phyloP scores from a whole-genome alignment of 1,140 invertebrate genomes.

The Trichonephila clavata region DNA sequence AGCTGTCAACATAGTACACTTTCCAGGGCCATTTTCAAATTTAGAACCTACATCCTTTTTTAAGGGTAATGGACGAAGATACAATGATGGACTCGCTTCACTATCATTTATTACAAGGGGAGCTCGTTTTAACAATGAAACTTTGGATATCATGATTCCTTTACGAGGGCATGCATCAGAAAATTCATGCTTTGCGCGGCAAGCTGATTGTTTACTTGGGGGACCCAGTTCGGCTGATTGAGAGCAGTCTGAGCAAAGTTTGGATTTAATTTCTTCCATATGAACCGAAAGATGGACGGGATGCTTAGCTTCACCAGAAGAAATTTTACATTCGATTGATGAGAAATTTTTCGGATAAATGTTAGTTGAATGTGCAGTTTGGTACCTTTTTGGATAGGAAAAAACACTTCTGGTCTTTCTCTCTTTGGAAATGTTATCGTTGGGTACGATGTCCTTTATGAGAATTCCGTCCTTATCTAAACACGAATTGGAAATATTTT shows the following conservation, averaged over 20 bases:
- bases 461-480: neutral
- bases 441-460: neutral
- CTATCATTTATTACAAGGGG: neutral
- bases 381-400: neutral
- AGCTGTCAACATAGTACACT: slow-evolving; percentile 65
- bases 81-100: slow-evolving; percentile 1
- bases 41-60: neutral
- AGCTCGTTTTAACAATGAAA: slow-evolving; percentile 33
- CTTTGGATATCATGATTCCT: neutral
- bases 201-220: slow-evolving; percentile 52
- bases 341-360: neutral
- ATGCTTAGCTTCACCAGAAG: neutral
- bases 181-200: neutral
- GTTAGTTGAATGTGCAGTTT: neutral
- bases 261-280: slow-evolving; percentile 60
- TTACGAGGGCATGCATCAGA: neutral
- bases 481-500: neutral
- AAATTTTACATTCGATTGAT: slow-evolving; percentile 43
- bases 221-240: slow-evolving; percentile 39
- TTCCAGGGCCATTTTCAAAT: neutral
- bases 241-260: slow-evolving; percentile 58
- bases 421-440: neutral
- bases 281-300: neutral
- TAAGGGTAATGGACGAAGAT: neutral
- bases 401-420: neutral